Conservation (phyloP, 2,113 vertebrate genomes). For the Lontra canadensis region DNA sequence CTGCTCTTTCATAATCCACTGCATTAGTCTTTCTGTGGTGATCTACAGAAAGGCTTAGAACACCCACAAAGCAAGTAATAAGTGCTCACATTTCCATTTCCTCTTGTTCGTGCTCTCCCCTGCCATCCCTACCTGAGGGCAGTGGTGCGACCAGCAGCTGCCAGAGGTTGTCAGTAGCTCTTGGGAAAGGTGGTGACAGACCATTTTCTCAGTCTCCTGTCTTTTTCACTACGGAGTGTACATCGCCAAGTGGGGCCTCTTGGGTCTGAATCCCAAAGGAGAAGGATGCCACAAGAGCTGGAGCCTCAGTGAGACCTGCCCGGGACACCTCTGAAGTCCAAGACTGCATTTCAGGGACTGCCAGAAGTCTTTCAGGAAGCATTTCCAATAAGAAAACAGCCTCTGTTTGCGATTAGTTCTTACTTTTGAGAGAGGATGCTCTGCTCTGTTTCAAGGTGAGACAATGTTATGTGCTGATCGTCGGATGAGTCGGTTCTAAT, state of each 20-base stretch:
- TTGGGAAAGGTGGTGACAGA: background rate
- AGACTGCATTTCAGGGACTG: background rate
- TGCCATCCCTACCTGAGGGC: background rate
- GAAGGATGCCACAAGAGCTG: background rate
- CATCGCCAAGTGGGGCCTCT: background rate
- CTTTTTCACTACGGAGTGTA: background rate
- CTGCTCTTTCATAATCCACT: background rate
- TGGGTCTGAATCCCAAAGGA: background rate
- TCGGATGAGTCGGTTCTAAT: constrained; percentile 79
- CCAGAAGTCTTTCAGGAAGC: background rate
- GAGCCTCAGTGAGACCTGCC: background rate
- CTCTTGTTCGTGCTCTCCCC: background rate
- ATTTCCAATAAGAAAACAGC: background rate
- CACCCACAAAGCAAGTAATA: background rate
- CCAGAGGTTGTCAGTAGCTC: background rate
- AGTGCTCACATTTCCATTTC: background rate
- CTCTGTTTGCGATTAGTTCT: constrained; percentile 28
- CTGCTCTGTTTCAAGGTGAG: constrained; percentile 77
- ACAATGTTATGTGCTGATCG: constrained; percentile 65
- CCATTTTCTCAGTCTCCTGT: background rate
- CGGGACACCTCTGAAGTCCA: background rate
- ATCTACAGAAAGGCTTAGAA: background rate
- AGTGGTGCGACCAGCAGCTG: background rate
- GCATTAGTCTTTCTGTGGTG: background rate
- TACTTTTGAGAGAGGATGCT: constrained; percentile 28